phyloP scores from a whole-genome alignment of 2,113 vertebrate genomes.

The Melanostigma gelatinosum region DNA sequence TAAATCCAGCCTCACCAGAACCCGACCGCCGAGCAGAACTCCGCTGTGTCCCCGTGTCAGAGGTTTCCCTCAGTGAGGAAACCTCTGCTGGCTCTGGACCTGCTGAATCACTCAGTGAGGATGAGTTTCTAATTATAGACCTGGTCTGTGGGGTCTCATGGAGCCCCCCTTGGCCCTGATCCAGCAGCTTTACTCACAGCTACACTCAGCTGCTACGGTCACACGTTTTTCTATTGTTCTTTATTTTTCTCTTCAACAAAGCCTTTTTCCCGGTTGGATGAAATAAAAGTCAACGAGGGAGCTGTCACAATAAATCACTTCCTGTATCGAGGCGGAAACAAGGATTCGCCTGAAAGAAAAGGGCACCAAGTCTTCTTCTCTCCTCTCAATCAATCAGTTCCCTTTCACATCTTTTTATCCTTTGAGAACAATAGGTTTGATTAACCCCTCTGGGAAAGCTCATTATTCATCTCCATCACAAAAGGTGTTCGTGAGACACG shows the following conservation, averaged over 20 bases:
- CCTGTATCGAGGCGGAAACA: constrained; percentile 60
- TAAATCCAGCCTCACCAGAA: constrained; percentile 40
- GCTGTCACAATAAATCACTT: constrained; percentile 80
- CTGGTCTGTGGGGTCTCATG: constrained; percentile 53
- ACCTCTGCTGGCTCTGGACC: constrained; percentile 56
- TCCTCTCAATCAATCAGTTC: constrained; percentile 64
- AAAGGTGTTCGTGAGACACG: constrained; percentile 57
- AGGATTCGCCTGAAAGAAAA: constrained; percentile 51
- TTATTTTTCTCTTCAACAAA: constrained; percentile 51
- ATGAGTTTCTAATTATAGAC: constrained; percentile 81
- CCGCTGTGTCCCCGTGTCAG: neutral
- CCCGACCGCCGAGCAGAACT: constrained; percentile 10
- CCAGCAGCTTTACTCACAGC: constrained; percentile 46
- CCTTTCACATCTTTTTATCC: constrained; percentile 62
- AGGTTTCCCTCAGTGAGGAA: constrained; percentile 9
- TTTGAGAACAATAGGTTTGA: constrained; percentile 68
- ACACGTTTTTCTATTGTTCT: constrained; percentile 24
- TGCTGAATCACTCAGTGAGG: constrained; percentile 68
- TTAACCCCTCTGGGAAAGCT: constrained; percentile 68
- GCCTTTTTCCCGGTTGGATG: constrained; percentile 57
- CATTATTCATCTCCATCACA: constrained; percentile 77
- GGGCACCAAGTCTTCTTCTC: constrained; percentile 14
- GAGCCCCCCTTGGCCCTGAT: constrained; percentile 55
- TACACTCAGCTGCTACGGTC: constrained; percentile 23
- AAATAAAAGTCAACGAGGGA: constrained; percentile 72